Conservation (phyloP, 2,888 invertebrate genomes). For the Troides oblongomaculatus region DNA sequence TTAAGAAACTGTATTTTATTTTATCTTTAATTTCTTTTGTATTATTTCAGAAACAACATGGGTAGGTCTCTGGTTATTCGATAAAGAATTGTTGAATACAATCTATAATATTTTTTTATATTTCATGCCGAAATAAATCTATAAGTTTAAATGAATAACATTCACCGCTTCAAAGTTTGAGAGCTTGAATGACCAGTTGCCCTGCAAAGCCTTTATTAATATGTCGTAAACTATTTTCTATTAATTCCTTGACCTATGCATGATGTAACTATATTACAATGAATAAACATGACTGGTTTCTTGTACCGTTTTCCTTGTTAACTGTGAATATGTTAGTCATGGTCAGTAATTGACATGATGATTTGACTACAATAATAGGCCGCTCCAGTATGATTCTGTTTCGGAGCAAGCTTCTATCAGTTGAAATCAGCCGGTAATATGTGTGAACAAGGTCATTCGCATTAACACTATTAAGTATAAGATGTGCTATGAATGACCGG, state of each 20-base stretch:
- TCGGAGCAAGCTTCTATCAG: not conserved
- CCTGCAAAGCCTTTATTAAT: not conserved
- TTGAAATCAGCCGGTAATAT: not conserved
- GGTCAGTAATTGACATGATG: constrained; percentile 57
- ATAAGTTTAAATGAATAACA: too few species aligned
- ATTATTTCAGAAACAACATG: too few species aligned
- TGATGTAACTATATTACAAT: not conserved
- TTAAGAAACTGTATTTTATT: too few species aligned
- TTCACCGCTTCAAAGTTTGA: too few species aligned
- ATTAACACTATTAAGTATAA: constrained; percentile 6
- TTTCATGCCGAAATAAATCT: too few species aligned
- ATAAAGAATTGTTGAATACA: too few species aligned
- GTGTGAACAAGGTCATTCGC: constrained; percentile 22
- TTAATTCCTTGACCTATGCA: constrained; percentile 26
- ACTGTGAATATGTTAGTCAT: constrained; percentile 44
- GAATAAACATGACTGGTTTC: constrained; percentile 19
- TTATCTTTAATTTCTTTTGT: too few species aligned
- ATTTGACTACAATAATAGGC: constrained; percentile 49
- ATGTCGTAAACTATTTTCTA: not conserved
- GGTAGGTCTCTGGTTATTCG: too few species aligned
- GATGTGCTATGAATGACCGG: constrained; percentile 18
- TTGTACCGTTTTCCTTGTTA: constrained; percentile 40
- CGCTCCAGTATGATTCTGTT: not conserved
- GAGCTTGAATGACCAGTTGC: not conserved
- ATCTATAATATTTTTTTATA: too few species aligned